Conservation (phyloP, 2,888 invertebrate genomes). For the Pteria penguin region DNA sequence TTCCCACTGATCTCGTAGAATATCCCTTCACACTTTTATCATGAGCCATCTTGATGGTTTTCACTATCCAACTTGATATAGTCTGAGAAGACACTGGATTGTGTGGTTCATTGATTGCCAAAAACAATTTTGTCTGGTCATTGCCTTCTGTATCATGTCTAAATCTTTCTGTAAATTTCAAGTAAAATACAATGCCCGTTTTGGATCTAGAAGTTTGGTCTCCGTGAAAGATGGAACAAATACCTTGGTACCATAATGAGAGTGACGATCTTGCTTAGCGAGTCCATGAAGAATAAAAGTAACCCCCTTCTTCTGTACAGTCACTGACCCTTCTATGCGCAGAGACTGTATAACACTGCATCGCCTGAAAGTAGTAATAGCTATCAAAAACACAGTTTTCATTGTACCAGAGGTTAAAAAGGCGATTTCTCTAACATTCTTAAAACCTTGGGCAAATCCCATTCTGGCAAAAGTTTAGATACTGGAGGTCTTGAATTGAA, state of each 20-base stretch:
- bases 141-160: background rate
- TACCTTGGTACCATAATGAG: slow-evolving; percentile 8
- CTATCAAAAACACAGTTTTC: slow-evolving; percentile 38
- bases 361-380: slow-evolving; percentile 38
- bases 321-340: slow-evolving; percentile 21
- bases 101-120: slow-evolving; percentile 42
- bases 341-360: slow-evolving; percentile 42
- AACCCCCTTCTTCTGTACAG: slow-evolving; percentile 12
- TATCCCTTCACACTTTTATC: slow-evolving; percentile 29
- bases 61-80: slow-evolving; percentile 45
- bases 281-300: slow-evolving; percentile 18
- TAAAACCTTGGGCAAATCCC: slow-evolving; percentile 41
- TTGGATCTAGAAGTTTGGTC: slow-evolving; percentile 19
- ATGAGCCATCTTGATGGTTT: slow-evolving; percentile 31
- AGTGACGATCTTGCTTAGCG: slow-evolving; percentile 14
- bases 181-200: slow-evolving; percentile 23
- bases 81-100: slow-evolving; percentile 40
- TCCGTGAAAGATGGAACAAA: slow-evolving; percentile 6
- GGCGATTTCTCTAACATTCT: slow-evolving; percentile 29
- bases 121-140: slow-evolving; percentile 31
- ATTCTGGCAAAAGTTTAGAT: slow-evolving; percentile 37
- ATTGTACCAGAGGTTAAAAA: slow-evolving; percentile 43
- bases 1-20: slow-evolving; percentile 20
- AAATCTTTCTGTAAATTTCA: slow-evolving; percentile 15
- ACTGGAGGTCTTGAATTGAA: slow-evolving; percentile 42